phyloP scores from a whole-genome alignment of 2,888 invertebrate genomes.

The Caenorhabditis sulstoni region DNA sequence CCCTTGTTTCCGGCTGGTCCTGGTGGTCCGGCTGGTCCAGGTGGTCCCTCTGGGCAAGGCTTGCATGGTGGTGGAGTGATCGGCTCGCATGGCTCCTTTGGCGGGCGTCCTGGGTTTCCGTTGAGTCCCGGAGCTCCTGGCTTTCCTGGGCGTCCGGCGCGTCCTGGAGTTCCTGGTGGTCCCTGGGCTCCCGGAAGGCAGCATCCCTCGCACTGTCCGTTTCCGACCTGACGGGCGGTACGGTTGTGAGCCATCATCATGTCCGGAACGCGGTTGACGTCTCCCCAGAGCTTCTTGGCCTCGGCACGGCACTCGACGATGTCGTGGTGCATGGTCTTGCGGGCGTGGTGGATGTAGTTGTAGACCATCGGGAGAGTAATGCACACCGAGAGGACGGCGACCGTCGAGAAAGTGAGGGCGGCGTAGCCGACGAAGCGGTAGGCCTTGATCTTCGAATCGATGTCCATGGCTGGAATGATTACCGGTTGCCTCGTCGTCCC shows the following conservation, averaged over 20 bases:
- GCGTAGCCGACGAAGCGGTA: conserved; percentile 80
- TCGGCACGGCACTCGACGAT: conserved; percentile 71
- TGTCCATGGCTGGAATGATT: conserved; percentile 61
- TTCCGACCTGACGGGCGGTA: conserved; percentile 71
- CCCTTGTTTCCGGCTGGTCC: conserved; percentile 72
- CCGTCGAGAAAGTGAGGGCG: conserved; percentile 76
- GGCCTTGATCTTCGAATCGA: conserved; percentile 72
- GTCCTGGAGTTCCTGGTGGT: conserved; percentile 76
- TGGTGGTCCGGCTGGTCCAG: conserved; percentile 70
- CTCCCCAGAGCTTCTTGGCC: conserved; percentile 76
- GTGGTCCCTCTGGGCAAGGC: conserved; percentile 77
- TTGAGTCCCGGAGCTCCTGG: conserved; percentile 79
- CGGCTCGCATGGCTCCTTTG: conserved; percentile 77
- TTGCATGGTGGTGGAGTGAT: conserved; percentile 80
- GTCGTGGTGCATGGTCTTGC: conserved; percentile 69
- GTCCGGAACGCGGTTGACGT: conserved; percentile 71
- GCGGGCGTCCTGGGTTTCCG: conserved; percentile 79
- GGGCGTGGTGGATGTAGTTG: conserved; percentile 74
- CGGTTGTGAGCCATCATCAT: conserved; percentile 68
- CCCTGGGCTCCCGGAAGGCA: conserved; percentile 76
- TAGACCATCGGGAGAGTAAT: conserved; percentile 74
- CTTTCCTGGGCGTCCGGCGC: conserved; percentile 77
- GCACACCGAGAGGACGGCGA: conserved; percentile 71
- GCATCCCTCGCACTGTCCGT: conserved; percentile 71
- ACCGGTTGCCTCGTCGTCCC: conserved; percentile 17